Conservation (phyloP, 2,113 vertebrate genomes). For the Corynorhinus townsendii region DNA sequence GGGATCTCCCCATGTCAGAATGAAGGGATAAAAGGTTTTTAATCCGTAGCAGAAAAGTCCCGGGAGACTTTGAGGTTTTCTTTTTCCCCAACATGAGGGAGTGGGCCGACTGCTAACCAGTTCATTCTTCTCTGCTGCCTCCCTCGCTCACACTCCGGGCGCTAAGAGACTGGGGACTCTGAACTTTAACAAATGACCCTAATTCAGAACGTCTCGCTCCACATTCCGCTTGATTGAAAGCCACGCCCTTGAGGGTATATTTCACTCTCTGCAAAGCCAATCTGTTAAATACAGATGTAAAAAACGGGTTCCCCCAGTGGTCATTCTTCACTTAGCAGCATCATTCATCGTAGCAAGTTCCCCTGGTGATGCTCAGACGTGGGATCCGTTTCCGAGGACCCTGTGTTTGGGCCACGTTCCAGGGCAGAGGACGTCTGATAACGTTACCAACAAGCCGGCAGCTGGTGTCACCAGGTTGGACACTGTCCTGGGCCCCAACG, state of each 20-base stretch:
- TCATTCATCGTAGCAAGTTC: not conserved
- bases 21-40: not conserved
- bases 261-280: not conserved
- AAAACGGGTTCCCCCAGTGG: conserved; percentile 26
- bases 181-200: conserved; percentile 35
- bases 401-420: not conserved
- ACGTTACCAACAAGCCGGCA: not conserved
- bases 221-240: conserved; percentile 40
- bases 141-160: not conserved
- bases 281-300: conserved; percentile 39
- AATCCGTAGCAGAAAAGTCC: not conserved
- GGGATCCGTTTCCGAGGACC: not conserved
- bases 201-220: conserved; percentile 11
- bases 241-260: not conserved
- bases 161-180: not conserved
- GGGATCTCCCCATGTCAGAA: not conserved
- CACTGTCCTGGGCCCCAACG: not conserved
- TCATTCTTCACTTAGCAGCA: conserved; percentile 35
- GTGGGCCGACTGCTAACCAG: not conserved
- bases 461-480: not conserved
- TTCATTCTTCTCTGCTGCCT: not conserved
- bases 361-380: not conserved
- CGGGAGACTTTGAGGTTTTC: not conserved
- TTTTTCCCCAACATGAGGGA: not conserved
- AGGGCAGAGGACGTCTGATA: not conserved